Conservation (phyloP, 1,140 invertebrate species). For the Nylanderia fulva region DNA sequence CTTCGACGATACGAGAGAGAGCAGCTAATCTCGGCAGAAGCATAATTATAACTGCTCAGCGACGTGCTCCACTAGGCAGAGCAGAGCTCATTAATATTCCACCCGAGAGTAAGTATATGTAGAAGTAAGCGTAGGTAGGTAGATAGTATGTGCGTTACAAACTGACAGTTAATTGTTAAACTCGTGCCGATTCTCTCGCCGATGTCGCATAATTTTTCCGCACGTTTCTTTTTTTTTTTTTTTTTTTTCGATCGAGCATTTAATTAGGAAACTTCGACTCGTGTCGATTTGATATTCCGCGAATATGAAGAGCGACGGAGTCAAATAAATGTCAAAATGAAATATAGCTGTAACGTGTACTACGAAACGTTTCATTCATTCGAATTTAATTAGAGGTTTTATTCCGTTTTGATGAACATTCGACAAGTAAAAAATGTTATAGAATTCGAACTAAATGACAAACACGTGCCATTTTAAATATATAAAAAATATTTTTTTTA, state of each 20-base stretch:
- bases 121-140: background rate
- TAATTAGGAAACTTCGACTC: slow-evolving; percentile 30
- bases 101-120: slow-evolving; percentile 29
- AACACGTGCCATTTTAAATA: background rate
- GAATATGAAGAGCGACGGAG: background rate
- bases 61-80: slow-evolving; percentile 12
- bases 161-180: slow-evolving; percentile 44
- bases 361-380: slow-evolving; percentile 5
- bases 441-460: background rate
- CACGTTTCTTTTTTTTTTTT: background rate
- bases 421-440: background rate
- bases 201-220: background rate
- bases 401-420: slow-evolving; percentile 21
- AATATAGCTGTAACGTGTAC: background rate
- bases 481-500: background rate
- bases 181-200: background rate
- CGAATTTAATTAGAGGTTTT: slow-evolving; percentile 26
- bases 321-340: background rate
- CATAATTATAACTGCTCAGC: slow-evolving; percentile 44
- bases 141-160: slow-evolving; percentile 11
- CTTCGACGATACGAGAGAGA: slow-evolving; percentile 36
- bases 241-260: background rate
- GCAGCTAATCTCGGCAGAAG: slow-evolving; percentile 28
- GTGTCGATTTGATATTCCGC: background rate
- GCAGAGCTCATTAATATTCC: slow-evolving; percentile 38